A percentile compares a stretch with the other conserved stretches of the same genome.
Evolutionary conservation across 1,140 invertebrate genomes (phyloP).

Genomic region (Drosophila sp.): DNA sequence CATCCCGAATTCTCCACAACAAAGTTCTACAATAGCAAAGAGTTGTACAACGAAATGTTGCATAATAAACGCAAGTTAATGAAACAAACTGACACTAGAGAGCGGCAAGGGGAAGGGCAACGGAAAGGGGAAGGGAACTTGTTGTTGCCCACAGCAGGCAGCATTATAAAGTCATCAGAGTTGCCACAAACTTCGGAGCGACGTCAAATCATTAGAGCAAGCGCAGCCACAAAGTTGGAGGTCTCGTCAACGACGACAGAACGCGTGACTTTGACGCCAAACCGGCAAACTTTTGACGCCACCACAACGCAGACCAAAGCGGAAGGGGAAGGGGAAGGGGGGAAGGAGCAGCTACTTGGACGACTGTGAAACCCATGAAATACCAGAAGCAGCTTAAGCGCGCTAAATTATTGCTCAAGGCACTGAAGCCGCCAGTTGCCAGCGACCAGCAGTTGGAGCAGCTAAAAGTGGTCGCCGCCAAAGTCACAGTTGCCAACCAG

Average conservation of each 20-base stretch:
- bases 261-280: conserved; percentile 52
- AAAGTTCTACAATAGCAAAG: conserved; percentile 84
- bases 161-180: conserved; percentile 70
- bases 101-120: not conserved
- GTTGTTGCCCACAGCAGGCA: conserved; percentile 31
- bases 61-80: conserved; percentile 79
- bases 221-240: conserved; percentile 40
- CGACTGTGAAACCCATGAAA: conserved; percentile 62
- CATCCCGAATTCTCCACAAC: conserved; percentile 84
- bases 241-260: conserved; percentile 25
- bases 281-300: conserved; percentile 40
- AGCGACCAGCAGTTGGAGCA: conserved; percentile 48
- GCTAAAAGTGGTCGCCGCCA: conserved; percentile 56
- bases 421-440: conserved; percentile 51
- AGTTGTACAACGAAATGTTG: conserved; percentile 83
- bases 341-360: conserved; percentile 18
- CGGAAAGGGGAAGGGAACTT: not conserved
- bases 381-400: conserved; percentile 78
- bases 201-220: conserved; percentile 42
- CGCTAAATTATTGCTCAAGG: conserved; percentile 82
- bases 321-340: conserved; percentile 5
- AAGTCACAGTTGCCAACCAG: conserved; percentile 55
- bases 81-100: conserved; percentile 47
- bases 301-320: conserved; percentile 26
- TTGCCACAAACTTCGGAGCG: conserved; percentile 55